Conservation (phyloP, 2,797 vertebrate genomes). For the Enteromius argenteus region DNA sequence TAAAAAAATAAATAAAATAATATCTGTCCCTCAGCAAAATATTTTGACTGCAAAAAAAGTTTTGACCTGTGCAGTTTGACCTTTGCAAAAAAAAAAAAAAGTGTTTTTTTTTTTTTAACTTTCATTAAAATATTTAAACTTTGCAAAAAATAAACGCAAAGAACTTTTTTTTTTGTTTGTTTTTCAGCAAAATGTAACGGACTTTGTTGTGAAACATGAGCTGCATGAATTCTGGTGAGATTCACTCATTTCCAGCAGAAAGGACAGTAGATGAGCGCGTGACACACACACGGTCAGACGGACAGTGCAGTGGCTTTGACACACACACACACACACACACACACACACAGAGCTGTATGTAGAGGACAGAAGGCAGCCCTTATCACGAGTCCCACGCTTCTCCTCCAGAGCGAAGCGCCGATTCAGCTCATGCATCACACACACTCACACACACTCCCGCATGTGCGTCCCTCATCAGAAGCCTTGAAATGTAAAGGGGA, state of each 20-base stretch:
- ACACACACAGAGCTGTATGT: neutral
- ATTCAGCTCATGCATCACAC: neutral
- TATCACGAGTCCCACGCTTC: neutral
- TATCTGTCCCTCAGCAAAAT: neutral
- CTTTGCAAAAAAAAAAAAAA: neutral
- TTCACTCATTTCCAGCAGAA: neutral
- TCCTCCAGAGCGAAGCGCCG: constrained; percentile 11
- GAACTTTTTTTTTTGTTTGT: neutral
- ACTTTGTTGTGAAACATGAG: neutral
- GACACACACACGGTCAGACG: constrained; percentile 53
- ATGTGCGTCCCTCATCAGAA: neutral
- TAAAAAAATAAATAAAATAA: neutral
- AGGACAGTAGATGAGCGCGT: neutral
- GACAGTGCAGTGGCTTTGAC: neutral
- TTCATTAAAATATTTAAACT: neutral
- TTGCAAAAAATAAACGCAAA: neutral
- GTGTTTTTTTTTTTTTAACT: too few species aligned
- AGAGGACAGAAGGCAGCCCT: constrained; percentile 25
- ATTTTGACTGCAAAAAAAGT: neutral
- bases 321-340: constrained; percentile 58
- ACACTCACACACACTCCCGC: neutral
- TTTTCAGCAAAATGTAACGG: neutral
- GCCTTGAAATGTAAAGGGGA: constrained; percentile 27
- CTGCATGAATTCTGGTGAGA: neutral
- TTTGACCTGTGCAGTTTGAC: too few species aligned